These are phyloP conservation scores for Megaceryle alcyon DNA, from an alignment of 2,797 vertebrate species.

Conservation along the genomic window DNA sequence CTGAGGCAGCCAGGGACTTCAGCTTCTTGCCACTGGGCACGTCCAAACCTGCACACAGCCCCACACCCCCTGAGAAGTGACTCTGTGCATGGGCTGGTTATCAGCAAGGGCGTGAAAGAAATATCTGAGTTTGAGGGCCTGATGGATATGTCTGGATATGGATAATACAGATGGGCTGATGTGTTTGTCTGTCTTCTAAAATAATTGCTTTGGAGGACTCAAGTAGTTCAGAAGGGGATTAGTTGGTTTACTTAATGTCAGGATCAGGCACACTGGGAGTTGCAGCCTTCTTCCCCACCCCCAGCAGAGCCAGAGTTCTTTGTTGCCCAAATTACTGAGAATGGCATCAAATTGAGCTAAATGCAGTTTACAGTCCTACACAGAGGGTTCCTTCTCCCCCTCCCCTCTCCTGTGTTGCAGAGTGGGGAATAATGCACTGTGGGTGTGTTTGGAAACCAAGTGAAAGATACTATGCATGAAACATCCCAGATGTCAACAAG, in stretches of 20 bases:
- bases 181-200: not conserved
- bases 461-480: not conserved
- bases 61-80: not conserved
- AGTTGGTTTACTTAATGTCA: not conserved
- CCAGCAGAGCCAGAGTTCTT: not conserved
- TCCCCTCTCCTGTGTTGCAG: not conserved
- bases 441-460: not conserved
- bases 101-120: rapidly evolving
- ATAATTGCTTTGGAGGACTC: not conserved
- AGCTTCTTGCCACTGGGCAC: not conserved
- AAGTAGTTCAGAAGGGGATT: conserved; percentile 17
- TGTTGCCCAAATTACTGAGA: not conserved
- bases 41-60: rapidly evolving
- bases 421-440: not conserved
- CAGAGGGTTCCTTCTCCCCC: not conserved
- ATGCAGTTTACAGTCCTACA: not conserved
- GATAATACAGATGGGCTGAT: not conserved
- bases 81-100: not conserved
- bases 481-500: not conserved
- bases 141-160: not conserved
- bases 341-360: not conserved
- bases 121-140: not conserved
- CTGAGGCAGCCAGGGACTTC: not conserved
- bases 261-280: not conserved
- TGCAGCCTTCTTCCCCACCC: not conserved